Conservation (phyloP, 2,113 vertebrate genomes). For the Ascaphus truei region DNA sequence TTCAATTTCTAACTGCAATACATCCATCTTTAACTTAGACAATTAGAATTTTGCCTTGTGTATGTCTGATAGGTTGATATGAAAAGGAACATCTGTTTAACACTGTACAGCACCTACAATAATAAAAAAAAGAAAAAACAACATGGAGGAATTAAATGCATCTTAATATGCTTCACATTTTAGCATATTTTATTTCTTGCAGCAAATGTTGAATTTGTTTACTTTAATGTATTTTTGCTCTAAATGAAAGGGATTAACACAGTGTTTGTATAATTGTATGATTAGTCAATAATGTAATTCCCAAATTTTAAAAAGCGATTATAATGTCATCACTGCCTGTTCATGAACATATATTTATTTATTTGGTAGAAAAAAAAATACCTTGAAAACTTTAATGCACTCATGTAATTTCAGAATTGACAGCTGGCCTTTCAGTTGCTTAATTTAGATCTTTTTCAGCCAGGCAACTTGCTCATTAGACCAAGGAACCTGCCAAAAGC, state of each 20-base stretch:
- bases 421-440: constrained; percentile 41
- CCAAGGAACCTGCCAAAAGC: constrained; percentile 43
- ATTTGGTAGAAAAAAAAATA: constrained; percentile 16
- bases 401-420: constrained; percentile 34
- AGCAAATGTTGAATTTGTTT: neutral
- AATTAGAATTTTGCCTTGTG: too few relatives aligned
- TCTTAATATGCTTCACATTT: too few relatives aligned
- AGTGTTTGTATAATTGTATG: neutral
- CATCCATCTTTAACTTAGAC: too few relatives aligned
- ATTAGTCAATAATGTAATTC: neutral
- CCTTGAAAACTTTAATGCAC: constrained; percentile 31
- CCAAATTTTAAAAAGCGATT: neutral
- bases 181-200: too few relatives aligned
- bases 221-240: too few relatives aligned
- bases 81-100: too few relatives aligned
- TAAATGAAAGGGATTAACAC: too few relatives aligned
- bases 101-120: too few relatives aligned
- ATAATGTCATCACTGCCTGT: neutral
- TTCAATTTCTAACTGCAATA: too few relatives aligned
- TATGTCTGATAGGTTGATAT: too few relatives aligned
- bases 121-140: too few relatives aligned
- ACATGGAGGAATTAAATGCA: too few relatives aligned
- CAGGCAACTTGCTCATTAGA: constrained; percentile 46
- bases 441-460: constrained; percentile 41
- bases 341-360: constrained; percentile 21